Percentiles rank a stretch among this genome's conserved stretches.
Conservation (phyloP, 1,140 invertebrate species). For the Onthophagus taurus region DNA sequence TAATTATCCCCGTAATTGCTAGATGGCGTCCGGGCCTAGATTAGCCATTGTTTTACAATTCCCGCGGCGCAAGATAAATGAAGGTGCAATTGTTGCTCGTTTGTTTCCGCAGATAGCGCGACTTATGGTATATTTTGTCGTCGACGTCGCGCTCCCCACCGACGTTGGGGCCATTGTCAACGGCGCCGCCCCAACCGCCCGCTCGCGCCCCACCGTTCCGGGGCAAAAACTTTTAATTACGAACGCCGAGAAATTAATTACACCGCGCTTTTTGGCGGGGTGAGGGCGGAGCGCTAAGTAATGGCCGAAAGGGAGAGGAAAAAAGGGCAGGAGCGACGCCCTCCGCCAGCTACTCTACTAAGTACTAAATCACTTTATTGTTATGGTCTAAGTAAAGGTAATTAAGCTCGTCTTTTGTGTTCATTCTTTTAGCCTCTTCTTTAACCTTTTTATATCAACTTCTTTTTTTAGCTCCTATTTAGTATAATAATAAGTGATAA, state of each 20-base stretch:
- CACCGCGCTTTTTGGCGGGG: too few relatives aligned
- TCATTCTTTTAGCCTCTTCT: too few relatives aligned
- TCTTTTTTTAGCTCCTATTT: too few relatives aligned
- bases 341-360: too few relatives aligned
- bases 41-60: constrained; percentile 31
- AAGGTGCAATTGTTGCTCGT: constrained; percentile 31
- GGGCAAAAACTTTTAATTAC: constrained; percentile 11
- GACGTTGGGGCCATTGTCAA: background rate
- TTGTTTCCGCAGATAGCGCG: constrained; percentile 29
- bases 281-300: too few relatives aligned
- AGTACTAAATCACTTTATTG: too few relatives aligned
- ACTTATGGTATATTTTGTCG: constrained; percentile 26
- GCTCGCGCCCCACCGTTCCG: background rate
- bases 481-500: too few relatives aligned
- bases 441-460: too few relatives aligned
- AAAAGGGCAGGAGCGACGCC: too few relatives aligned
- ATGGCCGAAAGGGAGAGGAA: too few relatives aligned
- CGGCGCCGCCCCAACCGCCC: background rate
- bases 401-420: too few relatives aligned
- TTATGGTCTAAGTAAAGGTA: too few relatives aligned
- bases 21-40: constrained; percentile 27
- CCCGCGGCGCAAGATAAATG: constrained; percentile 28
- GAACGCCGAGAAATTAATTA: constrained; percentile 9
- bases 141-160: constrained; percentile 1
- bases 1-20: constrained; percentile 30